Evolutionary conservation across 2,888 invertebrate species (phyloP), one percentile per base, ranked within the genome.

Genomic region (Plebejus melissa): DNA sequence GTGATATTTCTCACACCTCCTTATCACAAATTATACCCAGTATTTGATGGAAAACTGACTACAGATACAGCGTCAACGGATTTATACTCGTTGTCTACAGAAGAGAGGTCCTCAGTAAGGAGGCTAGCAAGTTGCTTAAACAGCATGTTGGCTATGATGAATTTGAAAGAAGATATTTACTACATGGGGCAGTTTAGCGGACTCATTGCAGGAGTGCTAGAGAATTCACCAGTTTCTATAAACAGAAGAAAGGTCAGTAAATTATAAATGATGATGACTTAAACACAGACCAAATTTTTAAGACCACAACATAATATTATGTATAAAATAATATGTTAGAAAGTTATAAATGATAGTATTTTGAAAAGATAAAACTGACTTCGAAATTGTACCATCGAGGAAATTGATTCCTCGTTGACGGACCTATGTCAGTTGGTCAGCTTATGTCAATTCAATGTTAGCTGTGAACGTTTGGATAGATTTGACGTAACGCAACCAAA

Each of bases 131-230:
- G 92, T 79, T 88, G 94, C 22, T 80, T 95, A 4, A 93, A 95
- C 78, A 94, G 92, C 77, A 84, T 95, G 83, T 82, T 95, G 77
- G 93, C 95, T 50, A 93, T 94, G 22, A 90, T 96, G 86, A 94
- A 95, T 79, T 90, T 95, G 7, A 94, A 93, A 77, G 96, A 96
- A 80, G 96, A 96, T 82, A 89, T 96, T 38, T 96, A 94, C 82
- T 94, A 94, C 74, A 86, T 96, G 82, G 96, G 96, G 4, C 89
- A 93, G 46, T 94, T 94, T 71, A 96, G 96, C 82, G 94, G 94
- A 16, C 87, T 95, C 69, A 83, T 96, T 36, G 95, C 95, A 77
- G 93, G 94, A 16, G 94, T 95, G 60, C 83, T 96, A 78, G 95
- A 95, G 80, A 91, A 94, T 82, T 94, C 94, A 32, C 93, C 94